These are phyloP conservation scores for Mirza zaza DNA, from an alignment of 2,113 vertebrate species.

Conservation along the genomic window DNA sequence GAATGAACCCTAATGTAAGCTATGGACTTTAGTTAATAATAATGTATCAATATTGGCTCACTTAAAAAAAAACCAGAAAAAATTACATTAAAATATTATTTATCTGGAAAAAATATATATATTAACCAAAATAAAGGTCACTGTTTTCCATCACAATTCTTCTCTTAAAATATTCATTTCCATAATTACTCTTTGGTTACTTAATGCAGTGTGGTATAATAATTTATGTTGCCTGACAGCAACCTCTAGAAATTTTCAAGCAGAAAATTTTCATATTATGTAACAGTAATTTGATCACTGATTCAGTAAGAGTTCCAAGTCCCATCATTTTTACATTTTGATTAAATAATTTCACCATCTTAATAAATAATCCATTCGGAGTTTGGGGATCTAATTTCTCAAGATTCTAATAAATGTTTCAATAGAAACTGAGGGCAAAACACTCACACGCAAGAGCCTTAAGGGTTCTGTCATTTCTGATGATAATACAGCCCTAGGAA, in stretches of 20 bases:
- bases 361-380: constrained; percentile 58
- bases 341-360: constrained; percentile 59
- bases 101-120: not conserved
- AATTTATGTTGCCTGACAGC: constrained; percentile 41
- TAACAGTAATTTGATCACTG: constrained; percentile 47
- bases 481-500: not conserved
- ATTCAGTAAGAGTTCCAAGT: constrained; percentile 21
- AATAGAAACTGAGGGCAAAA: constrained; percentile 20
- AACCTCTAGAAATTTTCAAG: constrained; percentile 55
- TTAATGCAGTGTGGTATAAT: not conserved
- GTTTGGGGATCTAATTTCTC: constrained; percentile 44
- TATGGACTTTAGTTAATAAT: not conserved
- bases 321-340: constrained; percentile 54
- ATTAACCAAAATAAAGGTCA: constrained; percentile 6
- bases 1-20: not conserved
- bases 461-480: not conserved
- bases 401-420: constrained; percentile 47
- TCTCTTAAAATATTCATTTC: constrained; percentile 50
- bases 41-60: not conserved
- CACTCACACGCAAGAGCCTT: not conserved
- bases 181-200: not conserved
- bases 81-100: not conserved
- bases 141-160: not conserved
- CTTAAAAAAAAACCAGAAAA: not conserved
- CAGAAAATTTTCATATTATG: constrained; percentile 52